Evolutionary conservation across 2,797 vertebrate species (phyloP), one percentile per base, ranked within the genome.

Genomic region (Pseudomugil gertrudae): DNA sequence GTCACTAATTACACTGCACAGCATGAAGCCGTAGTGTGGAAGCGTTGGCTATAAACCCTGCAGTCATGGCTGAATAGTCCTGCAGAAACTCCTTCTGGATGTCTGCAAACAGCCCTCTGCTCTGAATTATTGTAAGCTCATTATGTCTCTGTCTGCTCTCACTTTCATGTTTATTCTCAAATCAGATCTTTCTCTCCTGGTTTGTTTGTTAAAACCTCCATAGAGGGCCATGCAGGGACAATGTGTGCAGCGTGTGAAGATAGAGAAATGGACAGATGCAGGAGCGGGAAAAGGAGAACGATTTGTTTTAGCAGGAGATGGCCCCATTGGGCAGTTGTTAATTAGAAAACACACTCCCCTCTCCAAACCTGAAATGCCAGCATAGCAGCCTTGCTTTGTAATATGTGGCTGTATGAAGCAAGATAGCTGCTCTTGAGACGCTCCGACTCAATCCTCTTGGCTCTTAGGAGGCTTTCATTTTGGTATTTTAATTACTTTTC

Each of bases 291-390:
- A 68, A 69, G 70, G 63, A 74, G 66, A 67, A 76, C 60, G 84
- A 67, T 72, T 82, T 59, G 80, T 83, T 80, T 88, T 76, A 69
- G 72, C 71, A 47, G 72, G 57, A 65, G 81, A 82, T 77, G 40
- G 79, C 56, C 79, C 84, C 82, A 84, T 84, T 81, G 85, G 81
- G 88, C 87, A 77, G 67, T 51, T 84, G 82, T 90, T 88, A 89
- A 91, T 91, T 86, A 87, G 89, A 83, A 73, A 85, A 84, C 80
- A 87, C 65, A 45, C 76, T 81, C 74, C 72, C 60, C 72, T 79
- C 70, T 64, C 65, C 84, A 63, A 75, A 72, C 63, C 80, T 79
- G 38, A 76, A 72, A 79, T 69, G 83, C 51, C 74, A 70, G 63
- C 56, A 59, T 78, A 27, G 15, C 58, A 72, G 54, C 78, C 72